Base-by-base conservation (phyloP, 2,113 vertebrate genomes). In the Numida meleagris region DNA sequence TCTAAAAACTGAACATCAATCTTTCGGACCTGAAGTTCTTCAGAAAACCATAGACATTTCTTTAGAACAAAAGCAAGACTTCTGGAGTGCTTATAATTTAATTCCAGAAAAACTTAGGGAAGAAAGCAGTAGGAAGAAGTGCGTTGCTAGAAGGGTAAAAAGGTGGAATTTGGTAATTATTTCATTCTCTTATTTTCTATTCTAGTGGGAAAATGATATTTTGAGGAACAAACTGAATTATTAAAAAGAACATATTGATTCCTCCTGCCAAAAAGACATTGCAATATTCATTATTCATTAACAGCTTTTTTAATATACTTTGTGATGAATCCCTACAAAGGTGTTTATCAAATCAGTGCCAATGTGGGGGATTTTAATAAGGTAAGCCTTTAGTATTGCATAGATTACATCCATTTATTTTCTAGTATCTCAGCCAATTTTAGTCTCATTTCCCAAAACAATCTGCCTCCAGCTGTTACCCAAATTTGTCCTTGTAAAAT, bases 271-370 rank as follows among this genome's bases (percentile, higher is more conserved):
- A 86, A 96, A 95, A 79, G 86, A 83, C 63, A 88, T 50, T 65
- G 82, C 61, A 93, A 93, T 95, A 95, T 96, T 96, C 71, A 97
- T 97, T 97, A 96, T 92, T 97, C 93, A 95, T 93, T 95, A 97
- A 92, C 90, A 94, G 57, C 40, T 84, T 95, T 94, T 94, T 94
- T 95, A 96, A 97, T 95, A 83, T 51, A 84, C 71, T 83, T 4
- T 62, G 27, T 87, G 68, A 74, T 91, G 31, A 59, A 93, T 91
- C 51, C 42, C 66, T 82, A 43, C 59, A 88, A 90, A 82, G 40
- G 65, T 48, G 84, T 82, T 67, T 81, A 82, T 95, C 92, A 88
- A 79, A 57, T 86, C 48, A 34, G 42, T 59, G 63, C 27, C 8
- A 24, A 27, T 40, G 36, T 51, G 34, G 19, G 51, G 40, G 33